Percentiles rank a stretch among this genome's conserved stretches.
These are phyloP conservation scores for Metallyticus violacea DNA, from an alignment of 2,888 invertebrate genomes.

Conservation along the genomic window DNA sequence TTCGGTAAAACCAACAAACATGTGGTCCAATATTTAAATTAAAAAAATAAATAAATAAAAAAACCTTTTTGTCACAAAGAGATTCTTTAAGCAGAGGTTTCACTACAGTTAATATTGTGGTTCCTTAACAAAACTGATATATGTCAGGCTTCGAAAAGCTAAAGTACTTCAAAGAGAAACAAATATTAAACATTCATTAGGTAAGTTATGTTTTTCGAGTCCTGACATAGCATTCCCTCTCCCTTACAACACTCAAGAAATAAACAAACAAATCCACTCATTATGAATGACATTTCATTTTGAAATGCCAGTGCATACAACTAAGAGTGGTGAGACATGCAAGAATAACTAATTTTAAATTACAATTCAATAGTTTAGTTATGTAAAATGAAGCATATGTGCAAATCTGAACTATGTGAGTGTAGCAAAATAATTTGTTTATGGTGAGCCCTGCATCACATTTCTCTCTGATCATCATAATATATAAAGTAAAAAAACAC, in stretches of 20 bases:
- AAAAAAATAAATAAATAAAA: too few species aligned
- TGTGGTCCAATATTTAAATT: conserved; percentile 4
- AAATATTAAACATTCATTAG: too few species aligned
- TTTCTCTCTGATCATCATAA: background rate
- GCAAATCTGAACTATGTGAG: background rate
- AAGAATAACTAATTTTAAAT: background rate
- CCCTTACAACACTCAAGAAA: background rate
- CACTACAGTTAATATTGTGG: conserved; percentile 9
- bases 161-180: background rate
- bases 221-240: background rate
- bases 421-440: background rate
- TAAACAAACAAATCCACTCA: background rate
- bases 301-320: background rate
- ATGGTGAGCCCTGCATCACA: background rate
- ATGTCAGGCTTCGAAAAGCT: too few species aligned
- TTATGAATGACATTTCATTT: background rate
- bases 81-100: conserved; percentile 31
- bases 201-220: too few species aligned
- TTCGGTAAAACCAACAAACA: background rate
- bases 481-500: too few species aligned
- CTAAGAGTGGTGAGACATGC: background rate
- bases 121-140: background rate
- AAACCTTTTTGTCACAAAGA: background rate
- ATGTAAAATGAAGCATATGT: background rate
- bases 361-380: background rate